Base-by-base conservation (phyloP, 2,888 invertebrate genomes). In the Caenorhabditis imperialis region DNA sequence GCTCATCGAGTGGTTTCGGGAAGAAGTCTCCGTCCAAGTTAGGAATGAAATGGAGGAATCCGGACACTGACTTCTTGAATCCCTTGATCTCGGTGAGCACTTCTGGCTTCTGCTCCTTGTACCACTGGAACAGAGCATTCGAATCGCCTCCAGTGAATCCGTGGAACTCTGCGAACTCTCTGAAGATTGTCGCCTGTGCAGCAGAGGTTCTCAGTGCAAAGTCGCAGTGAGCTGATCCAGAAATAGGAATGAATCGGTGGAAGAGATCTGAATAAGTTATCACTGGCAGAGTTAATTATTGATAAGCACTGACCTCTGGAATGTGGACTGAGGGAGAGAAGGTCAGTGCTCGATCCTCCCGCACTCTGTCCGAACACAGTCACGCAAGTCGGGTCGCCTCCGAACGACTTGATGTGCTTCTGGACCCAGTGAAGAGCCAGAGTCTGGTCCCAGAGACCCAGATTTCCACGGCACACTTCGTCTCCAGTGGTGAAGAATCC, bases 341-440 rank as follows among this genome's bases (percentile, higher is more conserved):
- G 61, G 23, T 75, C 83, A 3, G 62, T 75, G 18, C 62, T 65
- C 6, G 75, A 74, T 40, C 78, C 84, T 4, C 84, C 84, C 3
- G 84, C 84, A 57, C 79, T 81, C 35, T 84, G 81, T 1, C 84
- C 85, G 55, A 85, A 86, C 7, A 86, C 75, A 1, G 87, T 87
- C 8, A 87, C 79, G 50, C 77, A 81, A 14, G 69, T 53, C 2
- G 85, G 80, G 44, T 87, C 71, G 4, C 87, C 87, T 16, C 85
- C 85, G 55, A 86, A 87, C 1, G 60, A 51, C 1, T 30, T 50
- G n/a, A 87, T 84, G 54, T 87, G 85, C 7, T 83, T 62, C n/a
- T 84, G 72, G 10, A 87, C 78, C 87, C 87, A 87, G 45, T 79
- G 37, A 3, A 87, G 71, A 7, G 86, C 84, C 30, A 83, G 51